Conservation (phyloP, 2,113 vertebrate species). For the Blennius ocellaris region DNA sequence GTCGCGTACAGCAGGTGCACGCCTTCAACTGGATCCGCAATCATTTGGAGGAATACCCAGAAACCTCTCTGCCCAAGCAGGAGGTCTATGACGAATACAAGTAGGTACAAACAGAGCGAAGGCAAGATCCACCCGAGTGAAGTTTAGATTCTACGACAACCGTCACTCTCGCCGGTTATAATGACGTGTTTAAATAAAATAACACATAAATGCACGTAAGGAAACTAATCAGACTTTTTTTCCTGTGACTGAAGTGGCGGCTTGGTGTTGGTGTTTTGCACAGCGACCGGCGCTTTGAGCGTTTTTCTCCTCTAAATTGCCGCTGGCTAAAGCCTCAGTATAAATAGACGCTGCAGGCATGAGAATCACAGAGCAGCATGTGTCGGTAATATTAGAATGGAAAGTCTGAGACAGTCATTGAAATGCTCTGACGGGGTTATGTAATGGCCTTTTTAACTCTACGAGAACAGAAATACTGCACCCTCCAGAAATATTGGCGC, state of each 20-base stretch:
- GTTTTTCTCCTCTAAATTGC: conserved; percentile 55
- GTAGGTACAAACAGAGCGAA: conserved; percentile 79
- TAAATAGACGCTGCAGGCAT: conserved; percentile 76
- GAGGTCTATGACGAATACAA: conserved; percentile 99
- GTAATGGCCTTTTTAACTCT: conserved; percentile 77
- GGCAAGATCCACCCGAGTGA: not conserved
- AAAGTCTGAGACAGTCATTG: conserved; percentile 81
- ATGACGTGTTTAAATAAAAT: not conserved
- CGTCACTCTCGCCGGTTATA: not conserved
- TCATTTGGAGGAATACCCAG: conserved; percentile 96
- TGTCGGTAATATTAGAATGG: conserved; percentile 84
- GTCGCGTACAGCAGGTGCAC: conserved; percentile 96
- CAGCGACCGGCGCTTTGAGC: conserved; percentile 29
- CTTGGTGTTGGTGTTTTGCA: conserved; percentile 6
- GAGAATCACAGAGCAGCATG: conserved; percentile 75
- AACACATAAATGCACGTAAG: not conserved
- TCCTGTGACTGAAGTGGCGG: not conserved
- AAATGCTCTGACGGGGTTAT: conserved; percentile 76
- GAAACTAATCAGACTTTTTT: not conserved
- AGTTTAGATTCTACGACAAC: not conserved
- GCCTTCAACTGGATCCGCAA: conserved; percentile 98
- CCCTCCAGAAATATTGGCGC: conserved; percentile 70
- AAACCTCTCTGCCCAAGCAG: conserved; percentile 99
- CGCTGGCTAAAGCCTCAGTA: conserved; percentile 61
- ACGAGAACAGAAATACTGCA: conserved; percentile 71